Evolutionary conservation across 2,797 vertebrate genomes (phyloP).

Genomic region (Liasis olivaceus): DNA sequence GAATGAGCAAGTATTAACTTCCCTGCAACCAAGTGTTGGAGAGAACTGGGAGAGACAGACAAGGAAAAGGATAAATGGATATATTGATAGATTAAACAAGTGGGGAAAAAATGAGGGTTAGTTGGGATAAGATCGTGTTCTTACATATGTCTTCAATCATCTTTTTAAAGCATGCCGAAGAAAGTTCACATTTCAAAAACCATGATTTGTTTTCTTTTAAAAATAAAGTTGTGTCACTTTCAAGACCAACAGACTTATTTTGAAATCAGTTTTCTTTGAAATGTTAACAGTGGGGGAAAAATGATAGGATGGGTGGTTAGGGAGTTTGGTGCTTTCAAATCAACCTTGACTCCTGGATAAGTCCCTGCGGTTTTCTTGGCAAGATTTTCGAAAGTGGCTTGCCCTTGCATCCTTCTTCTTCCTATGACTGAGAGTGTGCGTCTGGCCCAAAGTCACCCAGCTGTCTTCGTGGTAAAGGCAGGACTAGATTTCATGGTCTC

Average conservation of each 20-base stretch:
- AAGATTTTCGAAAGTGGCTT: too few species aligned
- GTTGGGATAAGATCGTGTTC: neutral
- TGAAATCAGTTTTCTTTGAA: neutral
- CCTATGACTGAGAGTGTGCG: too few species aligned
- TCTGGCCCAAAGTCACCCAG: too few species aligned
- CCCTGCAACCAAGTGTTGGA: neutral
- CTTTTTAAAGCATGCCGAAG: neutral
- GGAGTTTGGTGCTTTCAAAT: neutral
- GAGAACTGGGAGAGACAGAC: neutral
- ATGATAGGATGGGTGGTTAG: neutral
- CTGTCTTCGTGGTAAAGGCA: too few species aligned
- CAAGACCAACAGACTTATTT: neutral
- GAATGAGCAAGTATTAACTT: neutral
- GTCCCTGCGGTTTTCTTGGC: too few species aligned
- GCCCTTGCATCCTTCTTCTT: too few species aligned
- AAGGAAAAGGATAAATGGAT: neutral
- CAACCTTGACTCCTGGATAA: neutral
- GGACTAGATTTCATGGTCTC: too few species aligned
- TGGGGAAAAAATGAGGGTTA: neutral
- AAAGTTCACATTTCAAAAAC: neutral
- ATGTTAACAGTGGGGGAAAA: neutral
- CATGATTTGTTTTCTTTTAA: neutral
- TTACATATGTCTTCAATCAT: neutral
- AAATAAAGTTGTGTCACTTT: neutral
- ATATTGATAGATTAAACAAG: neutral